Evolutionary conservation across 1,140 invertebrate species (phyloP), one percentile per base, ranked within the genome.

Genomic region (Bombus difficillimus): DNA sequence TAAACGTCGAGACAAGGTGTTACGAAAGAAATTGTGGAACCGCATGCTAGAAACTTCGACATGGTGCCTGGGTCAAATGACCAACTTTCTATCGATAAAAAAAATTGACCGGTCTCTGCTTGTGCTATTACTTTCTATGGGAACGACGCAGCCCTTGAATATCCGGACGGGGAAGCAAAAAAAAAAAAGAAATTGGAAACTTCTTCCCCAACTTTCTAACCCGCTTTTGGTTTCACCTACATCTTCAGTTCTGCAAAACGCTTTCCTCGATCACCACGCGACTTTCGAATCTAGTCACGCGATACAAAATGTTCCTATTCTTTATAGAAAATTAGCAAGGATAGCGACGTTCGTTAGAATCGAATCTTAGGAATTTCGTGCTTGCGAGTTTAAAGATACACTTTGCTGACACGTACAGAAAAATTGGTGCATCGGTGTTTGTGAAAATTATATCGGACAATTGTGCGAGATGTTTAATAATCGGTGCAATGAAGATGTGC

Each of bases 131-230:
- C 71, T 57, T 53, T 37, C 32, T 39, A n/a, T 4, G 41, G 68
- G 18, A 82, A 69, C 28, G 37, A 5, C n/a, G 32, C 25, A 83
- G 73, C 39, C 81, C 86, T 87, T 78, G 18, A 59, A 75, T 66
- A 91, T 82, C 72, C 73, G 73, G 22, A 64, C 43, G 41, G 59
- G 15, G 41, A 73, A 25, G 12, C 53, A 69, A 89, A 92, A 93
- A 93, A 66, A 89, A 32, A 92, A 93, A 93, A 93, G 90, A 89
- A 80, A 71, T 87, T 90, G 73, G 89, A 91, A 91, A 91, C 87
- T 69, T 78, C 57, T 71, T 69, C 72, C 53, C 22, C 37, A 86
- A 78, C 89, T 93, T 93, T 92, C 92, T 91, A 92, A 91, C 87
- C 22, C 74, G 72, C 47, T 78, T 85, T 66, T 80, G 41, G 37